A percentile compares a stretch with the other conserved stretches of the same genome.
Conservation (phyloP, 2,888 invertebrate species). For the Chydorus sphaericus region DNA sequence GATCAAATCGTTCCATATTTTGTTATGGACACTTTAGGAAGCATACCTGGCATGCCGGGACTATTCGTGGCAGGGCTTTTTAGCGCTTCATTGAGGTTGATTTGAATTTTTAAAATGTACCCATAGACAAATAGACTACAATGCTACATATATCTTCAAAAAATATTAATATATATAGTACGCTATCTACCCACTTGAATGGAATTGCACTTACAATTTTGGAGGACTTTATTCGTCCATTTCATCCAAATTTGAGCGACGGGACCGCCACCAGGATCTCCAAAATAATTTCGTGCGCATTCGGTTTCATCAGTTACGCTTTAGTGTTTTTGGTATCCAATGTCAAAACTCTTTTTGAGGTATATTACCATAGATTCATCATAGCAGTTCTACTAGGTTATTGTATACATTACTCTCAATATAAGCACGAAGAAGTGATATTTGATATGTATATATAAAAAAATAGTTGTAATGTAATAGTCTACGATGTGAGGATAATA, state of each 20-base stretch:
- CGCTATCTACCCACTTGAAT: background rate
- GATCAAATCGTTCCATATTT: constrained; percentile 80
- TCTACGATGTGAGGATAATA: too few species aligned
- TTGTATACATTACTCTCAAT: too few species aligned
- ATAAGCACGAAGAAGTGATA: too few species aligned
- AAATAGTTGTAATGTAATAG: too few species aligned
- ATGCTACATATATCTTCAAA: background rate
- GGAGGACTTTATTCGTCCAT: constrained; percentile 64
- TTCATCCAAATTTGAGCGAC: constrained; percentile 27
- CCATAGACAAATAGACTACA: too few species aligned
- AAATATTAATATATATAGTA: too few species aligned
- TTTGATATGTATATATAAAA: too few species aligned
- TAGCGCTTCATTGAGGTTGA: constrained; percentile 81
- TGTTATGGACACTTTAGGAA: constrained; percentile 67
- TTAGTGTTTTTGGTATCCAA: constrained; percentile 74
- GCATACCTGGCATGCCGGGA: constrained; percentile 64
- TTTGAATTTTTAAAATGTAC: too few species aligned
- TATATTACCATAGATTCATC: constrained; percentile 33
- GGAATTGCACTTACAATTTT: constrained; percentile 35
- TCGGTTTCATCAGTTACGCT: constrained; percentile 58
- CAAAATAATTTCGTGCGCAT: constrained; percentile 51
- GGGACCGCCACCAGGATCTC: constrained; percentile 36
- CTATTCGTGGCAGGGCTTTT: constrained; percentile 85
- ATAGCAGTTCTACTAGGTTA: background rate
- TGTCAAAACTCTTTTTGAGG: constrained; percentile 71